Base-by-base conservation (phyloP, 2,797 vertebrate genomes). In the Anableps anableps region DNA sequence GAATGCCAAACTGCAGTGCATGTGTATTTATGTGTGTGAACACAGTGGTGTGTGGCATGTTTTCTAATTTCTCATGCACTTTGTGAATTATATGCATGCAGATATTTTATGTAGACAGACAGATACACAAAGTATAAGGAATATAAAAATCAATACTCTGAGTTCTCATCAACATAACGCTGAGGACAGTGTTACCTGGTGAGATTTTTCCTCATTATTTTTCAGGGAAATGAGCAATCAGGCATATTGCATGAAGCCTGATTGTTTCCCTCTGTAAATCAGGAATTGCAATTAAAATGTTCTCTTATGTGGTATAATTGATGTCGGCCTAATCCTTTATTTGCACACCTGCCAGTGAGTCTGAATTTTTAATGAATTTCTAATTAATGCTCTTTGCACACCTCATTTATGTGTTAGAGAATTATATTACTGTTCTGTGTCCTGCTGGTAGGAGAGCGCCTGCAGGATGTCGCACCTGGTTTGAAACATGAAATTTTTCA, bases 261-360 rank as follows among this genome's bases (percentile, higher is more conserved):
- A 96, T 96, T 95, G 94, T 96, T 94, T 96, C 90, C 90, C 93
- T 94, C 93, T 93, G 94, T 95, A 96, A 96, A 95, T 96, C 96
- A 93, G 93, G 92, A 95, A 95, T 94, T 94, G 95, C 95, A 96
- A 96, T 96, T 96, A 96, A 95, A 96, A 95, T 94, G 92, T 94
- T 93, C 96, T 96, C 95, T 96, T 96, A 96, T 95, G 95, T 95
- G 91, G 92, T 94, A 94, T 96, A 96, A 96, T 96, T 96, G 94
- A 96, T 94, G 95, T 94, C 94, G 95, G 92, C 91, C 95, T 96
- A 96, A 96, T 96, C 96, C 96, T 96, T 96, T 96, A 96, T 96
- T 96, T 96, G 95, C 95, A 95, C 95, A 96, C 96, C 96, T 96
- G 96, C 95, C 90, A 87, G 91, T 95, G 94, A 95, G 94, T 94